Percentiles rank a stretch among this genome's conserved stretches.
Evolutionary conservation across 2,888 invertebrate species (phyloP).

Genomic region (Archips xylosteana): DNA sequence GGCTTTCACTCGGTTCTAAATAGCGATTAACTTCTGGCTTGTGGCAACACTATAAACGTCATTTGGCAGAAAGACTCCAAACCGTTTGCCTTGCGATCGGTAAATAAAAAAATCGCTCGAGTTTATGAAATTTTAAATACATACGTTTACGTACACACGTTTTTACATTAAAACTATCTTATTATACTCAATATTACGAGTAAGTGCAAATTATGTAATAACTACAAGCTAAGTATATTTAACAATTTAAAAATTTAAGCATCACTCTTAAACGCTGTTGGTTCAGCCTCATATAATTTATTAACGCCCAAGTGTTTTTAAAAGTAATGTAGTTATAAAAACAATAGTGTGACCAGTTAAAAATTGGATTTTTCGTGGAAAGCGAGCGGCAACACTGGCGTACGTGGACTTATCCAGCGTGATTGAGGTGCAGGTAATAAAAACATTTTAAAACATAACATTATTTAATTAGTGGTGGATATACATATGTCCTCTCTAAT

Average conservation of each 20-base stretch:
- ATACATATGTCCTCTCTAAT: too few species aligned
- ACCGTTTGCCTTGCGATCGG: neutral
- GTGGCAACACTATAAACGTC: constrained; percentile 16
- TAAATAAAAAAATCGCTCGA: neutral
- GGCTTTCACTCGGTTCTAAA: constrained; percentile 61
- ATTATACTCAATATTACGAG: too few species aligned
- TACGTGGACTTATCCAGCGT: constrained; percentile 91
- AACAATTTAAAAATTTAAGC: neutral
- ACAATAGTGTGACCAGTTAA: constrained; percentile 13
- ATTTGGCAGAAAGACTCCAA: constrained; percentile 8
- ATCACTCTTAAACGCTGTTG: neutral
- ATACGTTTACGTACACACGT: too few species aligned
- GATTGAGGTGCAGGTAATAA: constrained; percentile 90
- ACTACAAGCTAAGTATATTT: too few species aligned
- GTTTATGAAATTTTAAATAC: neutral
- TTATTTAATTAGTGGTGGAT: neutral
- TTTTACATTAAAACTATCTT: too few species aligned
- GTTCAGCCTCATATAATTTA: neutral
- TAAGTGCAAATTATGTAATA: neutral
- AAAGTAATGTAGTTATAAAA: constrained; percentile 26
- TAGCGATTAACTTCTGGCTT: constrained; percentile 16
- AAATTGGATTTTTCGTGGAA: constrained; percentile 53
- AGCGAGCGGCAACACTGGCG: constrained; percentile 85
- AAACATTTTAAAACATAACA: constrained; percentile 9
- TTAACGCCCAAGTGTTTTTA: neutral